A percentile compares a stretch with the other conserved stretches of the same genome.
These are phyloP conservation scores for Andrena chrysosceles DNA, from an alignment of 2,888 invertebrate species.

Conservation along the genomic window DNA sequence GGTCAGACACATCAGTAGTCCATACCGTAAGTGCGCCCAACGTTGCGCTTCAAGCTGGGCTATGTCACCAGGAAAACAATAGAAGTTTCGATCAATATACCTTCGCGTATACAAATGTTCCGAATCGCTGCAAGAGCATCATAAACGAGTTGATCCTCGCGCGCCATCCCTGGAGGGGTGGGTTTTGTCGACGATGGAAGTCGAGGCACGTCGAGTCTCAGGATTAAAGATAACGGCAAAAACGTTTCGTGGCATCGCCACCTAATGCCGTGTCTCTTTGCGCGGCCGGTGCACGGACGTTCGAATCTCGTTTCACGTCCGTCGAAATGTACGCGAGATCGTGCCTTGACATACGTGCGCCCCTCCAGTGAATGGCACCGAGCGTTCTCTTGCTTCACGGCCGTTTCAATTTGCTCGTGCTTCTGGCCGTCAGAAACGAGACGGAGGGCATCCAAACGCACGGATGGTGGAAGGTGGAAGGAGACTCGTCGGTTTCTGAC, in stretches of 20 bases:
- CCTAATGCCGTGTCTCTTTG: background rate
- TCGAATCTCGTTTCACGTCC: slow-evolving; percentile 44
- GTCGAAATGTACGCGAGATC: slow-evolving; percentile 3
- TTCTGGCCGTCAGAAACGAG: background rate
- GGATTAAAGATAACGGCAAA: background rate
- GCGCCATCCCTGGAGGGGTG: background rate
- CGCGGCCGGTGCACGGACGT: background rate
- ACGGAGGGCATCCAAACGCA: background rate
- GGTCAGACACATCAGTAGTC: too few species aligned
- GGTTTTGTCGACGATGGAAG: background rate
- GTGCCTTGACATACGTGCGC: slow-evolving; percentile 20
- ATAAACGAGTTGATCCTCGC: background rate
- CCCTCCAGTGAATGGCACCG: slow-evolving; percentile 9
- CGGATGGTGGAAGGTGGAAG: background rate
- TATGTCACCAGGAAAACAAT: too few species aligned
- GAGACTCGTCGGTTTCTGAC: slow-evolving; percentile 5
- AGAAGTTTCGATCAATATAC: too few species aligned
- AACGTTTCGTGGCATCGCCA: background rate
- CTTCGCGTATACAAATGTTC: too few species aligned
- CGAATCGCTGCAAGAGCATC: background rate
- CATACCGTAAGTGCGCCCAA: too few species aligned
- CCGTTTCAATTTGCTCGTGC: slow-evolving; percentile 55
- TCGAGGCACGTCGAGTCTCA: background rate
- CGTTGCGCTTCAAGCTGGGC: too few species aligned
- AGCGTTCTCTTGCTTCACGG: slow-evolving; percentile 15